A percentile compares a stretch with the other conserved stretches of the same genome.
These are phyloP conservation scores for Chaetoderma sp. DNA, from an alignment of 2,888 invertebrate genomes.

Conservation along the genomic window DNA sequence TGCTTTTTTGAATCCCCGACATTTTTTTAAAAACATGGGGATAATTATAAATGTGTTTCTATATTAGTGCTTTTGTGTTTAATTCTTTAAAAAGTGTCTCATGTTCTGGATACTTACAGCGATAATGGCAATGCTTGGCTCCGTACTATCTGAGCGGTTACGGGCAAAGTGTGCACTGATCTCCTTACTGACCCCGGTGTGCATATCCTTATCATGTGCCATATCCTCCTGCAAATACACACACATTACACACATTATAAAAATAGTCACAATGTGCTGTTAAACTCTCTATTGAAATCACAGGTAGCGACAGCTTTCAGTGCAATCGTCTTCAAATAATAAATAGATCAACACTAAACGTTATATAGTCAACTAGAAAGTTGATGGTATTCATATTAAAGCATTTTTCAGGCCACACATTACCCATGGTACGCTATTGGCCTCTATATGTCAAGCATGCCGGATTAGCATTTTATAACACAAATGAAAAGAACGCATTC, in stretches of 20 bases:
- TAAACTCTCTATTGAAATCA: not conserved
- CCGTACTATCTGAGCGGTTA: constrained; percentile 58
- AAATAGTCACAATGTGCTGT: not conserved
- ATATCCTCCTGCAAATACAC: constrained; percentile 61
- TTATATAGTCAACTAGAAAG: not conserved
- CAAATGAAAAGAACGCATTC: no score
- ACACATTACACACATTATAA: not conserved
- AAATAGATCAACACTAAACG: not conserved
- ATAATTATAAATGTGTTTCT: not conserved
- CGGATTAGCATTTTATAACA: no score
- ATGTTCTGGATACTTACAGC: constrained; percentile 58
- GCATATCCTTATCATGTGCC: constrained; percentile 66
- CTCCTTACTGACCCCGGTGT: constrained; percentile 62
- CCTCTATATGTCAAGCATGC: no score
- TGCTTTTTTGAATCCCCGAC: no score
- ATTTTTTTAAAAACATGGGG: no score
- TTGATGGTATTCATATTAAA: not conserved
- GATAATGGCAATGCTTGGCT: constrained; percentile 66
- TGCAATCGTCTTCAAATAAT: not conserved
- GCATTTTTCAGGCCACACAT: no score
- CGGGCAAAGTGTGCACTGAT: constrained; percentile 67
- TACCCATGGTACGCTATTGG: no score
- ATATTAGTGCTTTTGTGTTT: not conserved
- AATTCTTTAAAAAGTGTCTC: not conserved
- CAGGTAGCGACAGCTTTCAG: not conserved